Evolutionary conservation across 2,888 invertebrate species (phyloP).

Genomic region (Orthonychiurus folsomi): DNA sequence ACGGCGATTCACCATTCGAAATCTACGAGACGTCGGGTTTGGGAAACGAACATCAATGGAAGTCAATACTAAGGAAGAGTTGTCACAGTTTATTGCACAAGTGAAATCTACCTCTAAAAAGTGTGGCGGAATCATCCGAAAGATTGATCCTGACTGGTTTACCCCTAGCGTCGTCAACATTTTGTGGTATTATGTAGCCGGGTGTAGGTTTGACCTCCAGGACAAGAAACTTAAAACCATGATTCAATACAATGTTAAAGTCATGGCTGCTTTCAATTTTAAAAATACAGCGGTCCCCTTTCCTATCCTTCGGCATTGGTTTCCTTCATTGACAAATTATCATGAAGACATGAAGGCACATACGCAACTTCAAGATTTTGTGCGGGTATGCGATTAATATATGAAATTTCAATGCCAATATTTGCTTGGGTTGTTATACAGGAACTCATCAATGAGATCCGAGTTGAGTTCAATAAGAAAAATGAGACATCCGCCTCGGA

Average conservation of each 20-base stretch:
- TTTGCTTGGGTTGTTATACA: not conserved
- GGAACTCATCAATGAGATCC: not conserved
- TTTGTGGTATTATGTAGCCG: constrained; percentile 2
- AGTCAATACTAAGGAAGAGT: not conserved
- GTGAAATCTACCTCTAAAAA: not conserved
- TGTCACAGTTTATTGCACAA: not conserved
- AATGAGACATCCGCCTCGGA: not conserved
- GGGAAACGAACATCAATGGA: not conserved
- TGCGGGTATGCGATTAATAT: not conserved
- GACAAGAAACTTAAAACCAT: not conserved
- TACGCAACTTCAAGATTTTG: not conserved
- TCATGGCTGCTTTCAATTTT: not conserved
- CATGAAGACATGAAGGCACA: not conserved
- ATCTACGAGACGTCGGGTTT: constrained; percentile 3
- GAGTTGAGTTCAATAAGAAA: not conserved
- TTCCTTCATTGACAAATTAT: not conserved
- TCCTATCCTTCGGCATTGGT: not conserved
- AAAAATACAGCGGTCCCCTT: not conserved
- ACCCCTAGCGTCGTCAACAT: not conserved
- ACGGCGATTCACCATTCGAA: not conserved
- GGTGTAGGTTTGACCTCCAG: not conserved
- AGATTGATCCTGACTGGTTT: constrained; percentile 1
- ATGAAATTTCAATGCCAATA: not conserved
- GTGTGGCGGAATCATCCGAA: not conserved
- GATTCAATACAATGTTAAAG: not conserved